Evolutionary conservation across 2,113 vertebrate species (phyloP).

Genomic region (Muntiacus reevesi): DNA sequence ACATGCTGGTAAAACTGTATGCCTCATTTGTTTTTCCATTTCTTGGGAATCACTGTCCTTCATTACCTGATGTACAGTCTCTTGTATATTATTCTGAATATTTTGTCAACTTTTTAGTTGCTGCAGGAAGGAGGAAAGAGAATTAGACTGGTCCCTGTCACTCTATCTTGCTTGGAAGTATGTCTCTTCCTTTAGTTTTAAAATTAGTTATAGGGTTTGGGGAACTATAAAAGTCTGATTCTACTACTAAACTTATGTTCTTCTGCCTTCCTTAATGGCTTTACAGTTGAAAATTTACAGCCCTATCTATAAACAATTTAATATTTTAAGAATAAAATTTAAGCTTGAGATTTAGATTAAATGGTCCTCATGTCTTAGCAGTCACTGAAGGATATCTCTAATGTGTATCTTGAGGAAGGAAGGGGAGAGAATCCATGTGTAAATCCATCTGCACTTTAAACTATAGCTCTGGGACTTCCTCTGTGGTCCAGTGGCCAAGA

Average conservation of each 20-base stretch:
- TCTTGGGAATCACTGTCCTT: not conserved
- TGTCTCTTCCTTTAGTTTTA: not conserved
- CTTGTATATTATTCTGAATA: not conserved
- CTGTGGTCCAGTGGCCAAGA: not conserved
- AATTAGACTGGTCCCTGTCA: not conserved
- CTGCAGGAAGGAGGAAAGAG: not conserved
- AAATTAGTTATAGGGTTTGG: not conserved
- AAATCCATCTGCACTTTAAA: not conserved
- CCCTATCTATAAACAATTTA: not conserved
- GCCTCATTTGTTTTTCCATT: not conserved
- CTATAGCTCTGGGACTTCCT: not conserved
- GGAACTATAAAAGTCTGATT: not conserved
- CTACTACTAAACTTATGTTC: not conserved
- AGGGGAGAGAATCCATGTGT: not conserved
- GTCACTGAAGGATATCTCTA: not conserved
- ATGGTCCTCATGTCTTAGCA: not conserved
- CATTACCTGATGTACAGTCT: not conserved
- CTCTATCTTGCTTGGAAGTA: not conserved
- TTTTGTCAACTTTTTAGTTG: not conserved
- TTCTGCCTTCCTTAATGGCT: not conserved
- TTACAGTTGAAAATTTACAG: not conserved
- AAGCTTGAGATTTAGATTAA: not conserved
- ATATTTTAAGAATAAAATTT: constrained; percentile 5
- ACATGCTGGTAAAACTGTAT: not conserved
- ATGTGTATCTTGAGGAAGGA: not conserved